Conservation (phyloP, 2,797 vertebrate genomes). For the Oreochromis grahami region DNA sequence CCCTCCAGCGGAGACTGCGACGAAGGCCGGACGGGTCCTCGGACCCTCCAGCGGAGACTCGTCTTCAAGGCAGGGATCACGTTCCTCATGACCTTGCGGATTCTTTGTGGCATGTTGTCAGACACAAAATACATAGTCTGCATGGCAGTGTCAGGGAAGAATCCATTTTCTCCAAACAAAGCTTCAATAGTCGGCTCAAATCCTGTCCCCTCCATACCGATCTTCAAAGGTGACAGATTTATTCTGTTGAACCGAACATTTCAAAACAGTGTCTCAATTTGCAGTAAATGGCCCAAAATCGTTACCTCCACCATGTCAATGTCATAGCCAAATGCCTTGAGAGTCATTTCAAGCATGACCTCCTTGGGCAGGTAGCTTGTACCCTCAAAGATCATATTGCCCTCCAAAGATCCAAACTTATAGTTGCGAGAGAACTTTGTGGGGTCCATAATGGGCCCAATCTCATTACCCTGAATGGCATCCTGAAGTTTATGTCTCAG, state of each 20-base stretch:
- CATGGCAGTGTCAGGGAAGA: constrained; percentile 87
- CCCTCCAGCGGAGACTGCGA: too few species aligned
- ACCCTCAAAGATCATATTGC: constrained; percentile 90
- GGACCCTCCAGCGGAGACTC: too few species aligned
- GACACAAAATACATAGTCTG: constrained; percentile 87
- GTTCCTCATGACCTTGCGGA: constrained; percentile 79
- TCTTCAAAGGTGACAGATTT: constrained; percentile 66
- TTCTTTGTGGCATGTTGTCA: constrained; percentile 77
- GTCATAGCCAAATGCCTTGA: constrained; percentile 83
- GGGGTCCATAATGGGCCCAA: constrained; percentile 78
- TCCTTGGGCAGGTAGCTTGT: constrained; percentile 85
- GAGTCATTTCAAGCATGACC: constrained; percentile 89
- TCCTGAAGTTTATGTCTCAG: constrained; percentile 78
- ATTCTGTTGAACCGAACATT: not conserved
- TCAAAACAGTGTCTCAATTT: not conserved
- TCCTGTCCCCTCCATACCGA: constrained; percentile 88
- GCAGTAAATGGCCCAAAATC: not conserved
- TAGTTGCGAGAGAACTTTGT: constrained; percentile 87
- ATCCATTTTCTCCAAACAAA: constrained; percentile 88
- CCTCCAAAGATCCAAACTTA: constrained; percentile 79
- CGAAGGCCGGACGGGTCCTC: too few species aligned
- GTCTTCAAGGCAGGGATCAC: constrained; percentile 78
- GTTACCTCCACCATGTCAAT: constrained; percentile 91
- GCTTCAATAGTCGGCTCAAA: constrained; percentile 90
- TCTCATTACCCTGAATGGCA: constrained; percentile 76